phyloP scores from a whole-genome alignment of 2,888 invertebrate species.

The Steromphala cineraria region DNA sequence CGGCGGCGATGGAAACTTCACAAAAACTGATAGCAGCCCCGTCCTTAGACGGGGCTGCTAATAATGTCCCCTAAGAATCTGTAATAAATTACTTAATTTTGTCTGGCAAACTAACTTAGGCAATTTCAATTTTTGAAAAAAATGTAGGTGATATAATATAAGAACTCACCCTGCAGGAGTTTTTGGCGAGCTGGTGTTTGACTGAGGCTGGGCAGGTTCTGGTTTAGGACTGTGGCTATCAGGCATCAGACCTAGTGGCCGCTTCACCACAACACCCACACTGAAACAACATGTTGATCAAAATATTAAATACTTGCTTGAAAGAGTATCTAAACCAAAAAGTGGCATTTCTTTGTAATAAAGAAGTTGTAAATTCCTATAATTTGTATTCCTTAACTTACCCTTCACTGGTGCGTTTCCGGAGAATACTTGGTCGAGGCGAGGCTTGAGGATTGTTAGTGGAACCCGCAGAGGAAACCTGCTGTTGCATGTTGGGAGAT shows the following conservation, averaged over 20 bases:
- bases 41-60: no score
- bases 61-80: no score
- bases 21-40: no score
- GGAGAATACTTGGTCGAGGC: constrained; percentile 88
- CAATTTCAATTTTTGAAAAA: no score
- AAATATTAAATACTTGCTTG: no score
- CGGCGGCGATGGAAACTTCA: no score
- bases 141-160: no score
- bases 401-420: constrained; percentile 91
- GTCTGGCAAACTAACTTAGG: no score
- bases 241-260: constrained; percentile 51
- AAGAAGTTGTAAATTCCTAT: no score
- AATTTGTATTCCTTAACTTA: constrained; percentile 65
- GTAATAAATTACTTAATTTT: no score
- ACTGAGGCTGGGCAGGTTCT: constrained; percentile 52
- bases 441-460: constrained; percentile 78
- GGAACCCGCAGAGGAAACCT: constrained; percentile 37
- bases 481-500: constrained; percentile 40
- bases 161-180: constrained; percentile 65
- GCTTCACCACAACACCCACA: constrained; percentile 53
- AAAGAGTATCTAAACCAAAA: no score
- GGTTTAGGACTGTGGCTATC: constrained; percentile 52
- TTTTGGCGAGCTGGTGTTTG: constrained; percentile 68
- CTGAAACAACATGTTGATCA: constrained; percentile 17
- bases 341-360: no score